Evolutionary conservation across 2,113 vertebrate genomes (phyloP).

Genomic region (Muntiacus reevesi): DNA sequence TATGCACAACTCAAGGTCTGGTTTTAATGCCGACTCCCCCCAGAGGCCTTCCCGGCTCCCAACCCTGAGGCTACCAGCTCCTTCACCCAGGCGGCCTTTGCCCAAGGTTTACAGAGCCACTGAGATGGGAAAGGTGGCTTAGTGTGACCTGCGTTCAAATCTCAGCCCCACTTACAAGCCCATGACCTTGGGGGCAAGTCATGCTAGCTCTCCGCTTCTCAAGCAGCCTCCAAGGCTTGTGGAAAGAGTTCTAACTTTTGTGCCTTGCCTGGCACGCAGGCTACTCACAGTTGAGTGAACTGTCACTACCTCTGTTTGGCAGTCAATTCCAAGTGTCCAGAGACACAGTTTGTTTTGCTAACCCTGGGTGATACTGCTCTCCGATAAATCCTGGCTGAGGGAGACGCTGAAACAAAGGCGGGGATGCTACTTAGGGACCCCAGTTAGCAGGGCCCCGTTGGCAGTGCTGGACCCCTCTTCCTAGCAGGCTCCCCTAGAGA

Average conservation of each 20-base stretch:
- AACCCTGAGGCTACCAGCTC: too few relatives aligned
- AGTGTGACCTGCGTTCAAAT: not conserved
- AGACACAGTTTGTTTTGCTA: not conserved
- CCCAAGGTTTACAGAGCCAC: not conserved
- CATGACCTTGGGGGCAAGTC: not conserved
- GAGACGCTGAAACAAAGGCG: not conserved
- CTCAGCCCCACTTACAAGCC: not conserved
- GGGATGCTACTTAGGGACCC: not conserved
- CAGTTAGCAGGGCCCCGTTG: not conserved
- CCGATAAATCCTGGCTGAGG: not conserved
- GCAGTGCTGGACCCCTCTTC: too few relatives aligned
- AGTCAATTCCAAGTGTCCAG: not conserved
- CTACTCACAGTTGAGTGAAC: not conserved
- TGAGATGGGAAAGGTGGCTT: rapidly evolving
- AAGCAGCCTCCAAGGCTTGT: not conserved
- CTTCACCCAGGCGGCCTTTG: not conserved
- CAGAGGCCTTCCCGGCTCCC: not conserved
- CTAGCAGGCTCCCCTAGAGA: not conserved
- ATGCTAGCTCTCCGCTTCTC: not conserved
- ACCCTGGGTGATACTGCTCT: too few relatives aligned
- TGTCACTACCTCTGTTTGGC: too few relatives aligned
- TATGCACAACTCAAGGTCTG: not conserved
- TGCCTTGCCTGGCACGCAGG: rapidly evolving
- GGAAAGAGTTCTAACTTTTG: rapidly evolving
- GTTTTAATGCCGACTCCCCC: not conserved